Conservation (phyloP, 1,140 invertebrate species). For the Anastrepha obliqua region DNA sequence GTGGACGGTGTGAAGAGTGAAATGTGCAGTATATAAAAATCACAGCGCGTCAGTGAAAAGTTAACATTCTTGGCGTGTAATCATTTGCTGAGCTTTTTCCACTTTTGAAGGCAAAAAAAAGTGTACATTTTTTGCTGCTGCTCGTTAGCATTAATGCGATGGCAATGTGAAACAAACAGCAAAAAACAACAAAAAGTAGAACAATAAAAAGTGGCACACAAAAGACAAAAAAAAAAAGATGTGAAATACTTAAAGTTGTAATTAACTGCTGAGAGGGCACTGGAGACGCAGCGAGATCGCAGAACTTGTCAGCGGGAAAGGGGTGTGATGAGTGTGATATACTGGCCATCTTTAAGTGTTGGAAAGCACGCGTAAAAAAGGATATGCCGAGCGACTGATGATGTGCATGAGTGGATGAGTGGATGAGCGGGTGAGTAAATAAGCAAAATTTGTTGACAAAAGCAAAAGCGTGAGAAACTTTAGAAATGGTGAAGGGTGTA, state of each 20-base stretch:
- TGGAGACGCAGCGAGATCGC: neutral
- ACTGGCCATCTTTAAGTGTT: neutral
- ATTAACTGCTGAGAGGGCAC: constrained; percentile 31
- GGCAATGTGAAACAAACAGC: neutral
- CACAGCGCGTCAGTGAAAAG: constrained; percentile 23
- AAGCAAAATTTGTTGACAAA: too few relatives aligned
- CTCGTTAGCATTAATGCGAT: constrained; percentile 9
- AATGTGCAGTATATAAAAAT: constrained; percentile 10
- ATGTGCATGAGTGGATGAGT: neutral
- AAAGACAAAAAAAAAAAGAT: neutral
- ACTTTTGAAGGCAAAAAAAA: neutral
- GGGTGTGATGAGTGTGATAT: neutral
- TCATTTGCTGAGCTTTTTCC: neutral
- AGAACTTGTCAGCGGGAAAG: neutral
- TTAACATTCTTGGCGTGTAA: constrained; percentile 19
- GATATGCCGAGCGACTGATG: neutral
- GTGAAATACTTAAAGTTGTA: constrained; percentile 5
- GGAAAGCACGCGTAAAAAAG: neutral
- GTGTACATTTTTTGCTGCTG: neutral
- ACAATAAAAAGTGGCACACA: neutral
- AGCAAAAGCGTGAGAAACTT: too few relatives aligned
- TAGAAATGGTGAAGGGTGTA: too few relatives aligned
- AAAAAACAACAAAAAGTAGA: neutral
- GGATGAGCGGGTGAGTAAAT: too few relatives aligned
- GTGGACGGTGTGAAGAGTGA: neutral